Percentiles rank a stretch among this genome's conserved stretches.
These are phyloP conservation scores for Choloepus hoffmanni DNA, from an alignment of 2,113 vertebrate species.

Conservation along the genomic window DNA sequence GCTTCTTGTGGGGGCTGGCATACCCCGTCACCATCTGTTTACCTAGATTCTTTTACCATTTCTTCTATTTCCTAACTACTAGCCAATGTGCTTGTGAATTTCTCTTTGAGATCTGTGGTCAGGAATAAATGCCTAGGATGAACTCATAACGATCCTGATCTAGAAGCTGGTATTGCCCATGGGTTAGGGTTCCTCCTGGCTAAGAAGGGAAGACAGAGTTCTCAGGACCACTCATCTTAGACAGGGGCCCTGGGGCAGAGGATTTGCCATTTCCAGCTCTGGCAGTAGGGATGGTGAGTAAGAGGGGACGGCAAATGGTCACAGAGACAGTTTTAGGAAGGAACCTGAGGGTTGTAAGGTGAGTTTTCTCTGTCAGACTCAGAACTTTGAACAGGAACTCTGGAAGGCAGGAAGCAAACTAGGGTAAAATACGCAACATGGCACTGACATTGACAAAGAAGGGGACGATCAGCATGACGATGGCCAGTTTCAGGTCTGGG, in stretches of 20 bases:
- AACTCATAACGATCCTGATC: not conserved
- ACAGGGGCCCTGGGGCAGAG: not conserved
- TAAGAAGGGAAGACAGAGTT: not conserved
- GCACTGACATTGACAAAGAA: conserved; percentile 98
- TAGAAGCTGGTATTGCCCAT: not conserved
- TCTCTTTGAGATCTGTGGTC: not conserved
- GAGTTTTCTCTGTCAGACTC: conserved; percentile 16
- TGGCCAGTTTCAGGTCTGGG: conserved; percentile 95
- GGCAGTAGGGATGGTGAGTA: not conserved
- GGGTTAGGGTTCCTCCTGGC: not conserved
- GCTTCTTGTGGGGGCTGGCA: rapidly evolving
- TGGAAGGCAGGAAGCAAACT: not conserved
- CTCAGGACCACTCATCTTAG: not conserved
- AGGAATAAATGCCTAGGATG: not conserved
- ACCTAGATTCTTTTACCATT: not conserved
- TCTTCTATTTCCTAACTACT: not conserved
- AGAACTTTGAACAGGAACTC: not conserved
- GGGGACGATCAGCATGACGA: conserved; percentile 98
- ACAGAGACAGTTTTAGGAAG: not conserved
- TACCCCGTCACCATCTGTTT: not conserved
- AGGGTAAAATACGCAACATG: not conserved
- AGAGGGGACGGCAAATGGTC: not conserved
- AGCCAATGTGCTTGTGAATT: not conserved
- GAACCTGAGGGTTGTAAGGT: not conserved
- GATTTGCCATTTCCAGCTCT: not conserved